phyloP scores from a whole-genome alignment of 2,113 vertebrate species.

The Oophaga pumilio region DNA sequence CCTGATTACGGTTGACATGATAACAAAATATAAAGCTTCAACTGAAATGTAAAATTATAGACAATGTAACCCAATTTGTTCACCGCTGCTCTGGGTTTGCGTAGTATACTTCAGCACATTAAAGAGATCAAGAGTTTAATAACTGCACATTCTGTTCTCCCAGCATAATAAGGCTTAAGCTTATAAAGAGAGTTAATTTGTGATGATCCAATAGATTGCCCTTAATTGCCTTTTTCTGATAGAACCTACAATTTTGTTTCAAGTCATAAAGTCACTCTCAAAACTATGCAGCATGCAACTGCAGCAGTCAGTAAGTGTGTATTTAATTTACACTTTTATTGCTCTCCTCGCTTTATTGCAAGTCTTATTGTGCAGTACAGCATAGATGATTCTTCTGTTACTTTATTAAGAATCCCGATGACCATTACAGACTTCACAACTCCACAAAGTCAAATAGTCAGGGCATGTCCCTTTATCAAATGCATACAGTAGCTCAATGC shows the following conservation, averaged over 20 bases:
- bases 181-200: slow-evolving; percentile 34
- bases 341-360: slow-evolving; percentile 28
- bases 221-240: slow-evolving; percentile 37
- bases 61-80: background rate
- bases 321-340: slow-evolving; percentile 41
- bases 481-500: background rate
- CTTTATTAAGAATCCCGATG: background rate
- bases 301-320: slow-evolving; percentile 18
- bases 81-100: background rate
- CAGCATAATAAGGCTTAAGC: background rate
- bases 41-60: background rate
- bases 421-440: background rate
- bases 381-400: background rate
- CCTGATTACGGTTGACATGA: background rate
- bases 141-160: slow-evolving; percentile 16
- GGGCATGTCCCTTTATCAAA: background rate
- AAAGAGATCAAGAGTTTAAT: slow-evolving; percentile 22
- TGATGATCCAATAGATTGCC: slow-evolving; percentile 36
- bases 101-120: background rate
- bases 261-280: slow-evolving; percentile 34
- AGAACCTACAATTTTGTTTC: slow-evolving; percentile 44
- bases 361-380: slow-evolving; percentile 3
- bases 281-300: slow-evolving; percentile 24
- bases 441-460: background rate
- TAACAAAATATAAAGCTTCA: background rate